Base-by-base conservation (phyloP, 2,888 invertebrate species). In the Cinara cedri region DNA sequence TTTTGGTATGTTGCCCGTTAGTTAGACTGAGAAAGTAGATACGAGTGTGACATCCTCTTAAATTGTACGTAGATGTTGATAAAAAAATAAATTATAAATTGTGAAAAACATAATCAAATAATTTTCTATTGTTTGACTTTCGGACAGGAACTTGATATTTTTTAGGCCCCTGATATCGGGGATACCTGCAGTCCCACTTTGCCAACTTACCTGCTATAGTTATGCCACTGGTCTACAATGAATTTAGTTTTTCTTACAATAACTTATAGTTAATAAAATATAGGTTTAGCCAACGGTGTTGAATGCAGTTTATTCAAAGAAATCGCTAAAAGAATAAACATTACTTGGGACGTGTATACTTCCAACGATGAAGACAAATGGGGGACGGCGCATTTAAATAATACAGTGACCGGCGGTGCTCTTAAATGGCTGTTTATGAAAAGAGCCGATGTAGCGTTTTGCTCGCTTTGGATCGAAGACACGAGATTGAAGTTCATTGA, bases 281-380 rank as follows among this genome's bases (percentile, higher is more conserved):
- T 44, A 82, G 81, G 75, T 46, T 46, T 82, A 68, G 65, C 65
- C 1, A 54, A 82, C 51, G 82, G 82, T 2, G 78, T 82, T 1
- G 82, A 82, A 72, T 72, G 76, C n/a, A 72, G 75, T 14, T 82
- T 82, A 49, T 81, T 82, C 34, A 49, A 54, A 14, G 82, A 82
- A 72, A 75, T 82, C 2, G 81, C 74, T 8, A 34, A 44, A 24
- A 68, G 55, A 60, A 49, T 82, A 14, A 82, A 82, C 11, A 34
- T 82, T 3, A 81, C 70, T 13, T 75, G 71, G 72, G 62, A 72
- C 19, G 34, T 80, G 9, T 51, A 66, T 16, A 55, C 81, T 3
- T 68, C 82, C 3, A 8, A 72, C 0, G 81, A 76, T 16, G 62
- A 65, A 21, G 81, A 82, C 34, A 76, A 72, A 13, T 82, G 82